phyloP scores from a whole-genome alignment of 2,797 vertebrate genomes.

The Peromyscus attwateri region DNA sequence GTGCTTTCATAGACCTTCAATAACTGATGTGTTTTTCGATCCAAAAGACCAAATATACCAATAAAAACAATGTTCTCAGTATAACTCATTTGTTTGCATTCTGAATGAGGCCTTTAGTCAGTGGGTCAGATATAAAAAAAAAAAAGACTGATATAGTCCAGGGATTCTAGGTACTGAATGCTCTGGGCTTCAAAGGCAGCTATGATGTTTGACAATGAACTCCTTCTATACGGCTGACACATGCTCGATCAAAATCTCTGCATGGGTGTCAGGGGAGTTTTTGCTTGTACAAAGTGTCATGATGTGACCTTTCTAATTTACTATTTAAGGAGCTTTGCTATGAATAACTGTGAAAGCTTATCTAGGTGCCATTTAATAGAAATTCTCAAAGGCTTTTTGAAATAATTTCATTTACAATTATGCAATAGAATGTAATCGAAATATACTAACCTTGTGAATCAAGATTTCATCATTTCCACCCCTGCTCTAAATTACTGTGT shows the following conservation, averaged over 20 bases:
- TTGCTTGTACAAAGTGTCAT: conserved; percentile 64
- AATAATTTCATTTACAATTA: conserved; percentile 61
- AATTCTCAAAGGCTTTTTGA: conserved; percentile 69
- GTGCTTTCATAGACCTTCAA: neutral
- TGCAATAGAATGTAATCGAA: conserved; percentile 49
- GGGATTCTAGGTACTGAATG: neutral
- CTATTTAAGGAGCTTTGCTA: conserved; percentile 73
- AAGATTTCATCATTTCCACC: conserved; percentile 25
- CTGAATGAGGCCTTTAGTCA: neutral
- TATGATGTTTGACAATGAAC: conserved; percentile 3
- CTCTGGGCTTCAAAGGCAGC: conserved; percentile 6
- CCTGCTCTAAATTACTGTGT: conserved; percentile 3
- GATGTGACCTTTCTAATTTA: conserved; percentile 70
- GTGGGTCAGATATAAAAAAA: conserved; percentile 56
- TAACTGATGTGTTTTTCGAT: conserved; percentile 66
- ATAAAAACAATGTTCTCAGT: conserved; percentile 47
- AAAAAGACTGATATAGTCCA: neutral
- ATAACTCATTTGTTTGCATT: conserved; percentile 38
- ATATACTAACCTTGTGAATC: conserved; percentile 29
- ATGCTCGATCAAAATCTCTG: conserved; percentile 49
- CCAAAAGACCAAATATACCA: conserved; percentile 51
- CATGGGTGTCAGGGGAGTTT: neutral
- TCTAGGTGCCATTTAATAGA: conserved; percentile 57
- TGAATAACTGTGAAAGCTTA: conserved; percentile 70
- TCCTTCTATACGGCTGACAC: conserved; percentile 20